A percentile compares a stretch with the other conserved stretches of the same genome.
These are phyloP conservation scores for Fregetta grallaria DNA, from an alignment of 2,113 vertebrate species.

Conservation along the genomic window DNA sequence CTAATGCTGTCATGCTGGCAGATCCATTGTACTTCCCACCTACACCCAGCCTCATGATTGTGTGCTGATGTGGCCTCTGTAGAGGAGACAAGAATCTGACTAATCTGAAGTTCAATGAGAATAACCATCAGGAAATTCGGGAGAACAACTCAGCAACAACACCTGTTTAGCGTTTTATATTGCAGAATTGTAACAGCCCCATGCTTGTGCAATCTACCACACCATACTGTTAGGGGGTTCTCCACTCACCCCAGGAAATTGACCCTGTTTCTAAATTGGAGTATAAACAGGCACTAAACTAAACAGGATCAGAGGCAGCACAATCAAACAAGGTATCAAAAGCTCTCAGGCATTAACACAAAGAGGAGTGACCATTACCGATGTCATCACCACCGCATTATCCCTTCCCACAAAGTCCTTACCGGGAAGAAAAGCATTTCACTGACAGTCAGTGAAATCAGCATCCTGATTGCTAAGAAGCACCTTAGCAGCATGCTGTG, in stretches of 20 bases:
- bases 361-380: not conserved
- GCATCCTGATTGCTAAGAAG: not conserved
- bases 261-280: not conserved
- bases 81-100: not conserved
- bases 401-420: not conserved
- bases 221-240: not conserved
- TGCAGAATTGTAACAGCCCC: not conserved
- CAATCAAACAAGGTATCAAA: not conserved
- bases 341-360: not conserved
- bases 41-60: not conserved
- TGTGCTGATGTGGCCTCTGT: not conserved
- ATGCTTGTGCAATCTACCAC: not conserved
- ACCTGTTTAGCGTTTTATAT: not conserved
- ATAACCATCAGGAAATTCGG: not conserved
- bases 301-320: not conserved
- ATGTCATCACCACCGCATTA: not conserved
- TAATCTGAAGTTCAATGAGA: not conserved
- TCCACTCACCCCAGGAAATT: not conserved
- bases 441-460: not conserved
- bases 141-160: not conserved
- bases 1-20: not conserved
- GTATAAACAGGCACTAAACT: not conserved
- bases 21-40: not conserved
- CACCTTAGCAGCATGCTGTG: not conserved
- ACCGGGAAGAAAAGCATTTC: not conserved